A percentile compares a stretch with the other conserved stretches of the same genome.
Evolutionary conservation across 2,113 vertebrate species (phyloP).

Genomic region (Ancistrus triradiatus): DNA sequence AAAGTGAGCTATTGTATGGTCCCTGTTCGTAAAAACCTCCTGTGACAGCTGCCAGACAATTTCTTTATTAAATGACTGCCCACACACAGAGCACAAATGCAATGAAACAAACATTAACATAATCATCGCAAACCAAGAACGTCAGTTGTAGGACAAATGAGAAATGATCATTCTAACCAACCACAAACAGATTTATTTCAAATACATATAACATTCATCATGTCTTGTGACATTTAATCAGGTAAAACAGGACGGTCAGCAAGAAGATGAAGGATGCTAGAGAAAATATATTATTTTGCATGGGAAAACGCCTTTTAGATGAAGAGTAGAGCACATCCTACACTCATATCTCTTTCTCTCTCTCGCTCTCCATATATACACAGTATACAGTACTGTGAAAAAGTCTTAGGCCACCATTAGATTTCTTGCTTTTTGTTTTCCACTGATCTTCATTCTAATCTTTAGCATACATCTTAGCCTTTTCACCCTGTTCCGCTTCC

Average conservation of each 20-base stretch:
- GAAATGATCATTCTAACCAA: conserved; percentile 16
- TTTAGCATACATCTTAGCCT: too few relatives aligned
- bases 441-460: too few relatives aligned
- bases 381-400: too few relatives aligned
- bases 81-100: conserved; percentile 9
- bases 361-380: too few relatives aligned
- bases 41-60: conserved; percentile 14
- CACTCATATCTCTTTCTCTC: too few relatives aligned
- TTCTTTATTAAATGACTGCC: neutral
- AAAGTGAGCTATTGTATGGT: conserved; percentile 29
- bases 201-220: conserved; percentile 19
- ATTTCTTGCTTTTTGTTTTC: too few relatives aligned
- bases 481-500: too few relatives aligned
- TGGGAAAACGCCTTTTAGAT: neutral
- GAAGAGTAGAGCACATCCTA: too few relatives aligned
- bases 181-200: conserved; percentile 38
- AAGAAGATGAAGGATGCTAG: conserved; percentile 40
- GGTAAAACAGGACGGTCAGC: conserved; percentile 6
- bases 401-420: too few relatives aligned
- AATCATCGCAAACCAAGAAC: conserved; percentile 5
- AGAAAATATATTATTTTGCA: neutral
- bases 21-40: conserved; percentile 20
- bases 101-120: conserved; percentile 24
- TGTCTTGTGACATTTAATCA: conserved; percentile 9
- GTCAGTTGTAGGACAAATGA: conserved; percentile 17